These are phyloP conservation scores for Ciconia boyciana DNA, from an alignment of 2,113 vertebrate genomes.

Conservation along the genomic window DNA sequence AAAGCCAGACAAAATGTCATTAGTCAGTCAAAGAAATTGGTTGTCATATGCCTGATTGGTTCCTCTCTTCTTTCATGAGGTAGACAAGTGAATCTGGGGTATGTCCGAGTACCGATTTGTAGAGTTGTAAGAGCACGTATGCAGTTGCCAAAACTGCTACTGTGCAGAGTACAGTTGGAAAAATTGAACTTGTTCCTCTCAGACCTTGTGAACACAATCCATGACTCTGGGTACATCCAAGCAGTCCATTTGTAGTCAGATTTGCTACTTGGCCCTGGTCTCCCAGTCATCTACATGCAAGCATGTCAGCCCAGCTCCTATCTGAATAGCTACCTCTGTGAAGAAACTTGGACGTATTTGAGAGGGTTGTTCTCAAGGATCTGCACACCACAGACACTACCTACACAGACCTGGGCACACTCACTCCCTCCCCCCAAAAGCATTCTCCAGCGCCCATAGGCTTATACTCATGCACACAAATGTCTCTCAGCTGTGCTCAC, in stretches of 20 bases:
- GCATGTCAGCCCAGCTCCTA: background rate
- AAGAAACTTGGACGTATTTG: background rate
- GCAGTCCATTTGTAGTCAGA: background rate
- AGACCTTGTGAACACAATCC: background rate
- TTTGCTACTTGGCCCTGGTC: background rate
- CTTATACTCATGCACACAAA: background rate
- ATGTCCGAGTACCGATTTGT: background rate
- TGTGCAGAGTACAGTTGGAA: background rate
- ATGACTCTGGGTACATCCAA: background rate
- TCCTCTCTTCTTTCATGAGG: background rate
- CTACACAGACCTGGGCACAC: background rate
- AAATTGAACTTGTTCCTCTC: background rate
- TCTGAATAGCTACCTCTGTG: background rate
- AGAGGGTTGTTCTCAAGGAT: background rate
- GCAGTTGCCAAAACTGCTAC: background rate
- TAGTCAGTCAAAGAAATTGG: background rate
- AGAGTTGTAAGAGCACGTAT: background rate
- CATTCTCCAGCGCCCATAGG: background rate
- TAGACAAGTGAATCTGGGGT: background rate
- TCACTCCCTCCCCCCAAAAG: background rate
- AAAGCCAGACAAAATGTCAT: background rate
- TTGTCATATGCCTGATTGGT: background rate
- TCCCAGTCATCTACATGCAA: background rate
- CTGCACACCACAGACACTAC: background rate
- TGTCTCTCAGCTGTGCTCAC: background rate